Evolutionary conservation across 2,113 vertebrate species (phyloP).

Genomic region (Seriola aureovittata): DNA sequence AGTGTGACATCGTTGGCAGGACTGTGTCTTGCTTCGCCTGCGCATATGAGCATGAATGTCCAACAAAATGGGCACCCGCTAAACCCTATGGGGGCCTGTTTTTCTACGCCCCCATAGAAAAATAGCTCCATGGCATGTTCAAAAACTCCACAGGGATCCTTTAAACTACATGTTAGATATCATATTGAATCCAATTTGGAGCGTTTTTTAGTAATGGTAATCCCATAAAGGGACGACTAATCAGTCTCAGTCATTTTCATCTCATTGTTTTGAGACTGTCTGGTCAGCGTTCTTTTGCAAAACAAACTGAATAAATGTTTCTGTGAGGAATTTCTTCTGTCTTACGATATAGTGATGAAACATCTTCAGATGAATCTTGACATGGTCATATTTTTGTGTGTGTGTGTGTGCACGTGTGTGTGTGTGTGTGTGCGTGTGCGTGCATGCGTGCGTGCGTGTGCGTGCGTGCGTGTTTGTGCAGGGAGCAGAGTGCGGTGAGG

Average conservation of each 20-base stretch:
- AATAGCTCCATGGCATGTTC: background rate
- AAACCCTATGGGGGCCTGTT: too few species aligned
- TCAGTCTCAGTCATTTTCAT: background rate
- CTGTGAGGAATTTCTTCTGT: background rate
- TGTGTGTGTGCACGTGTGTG: background rate
- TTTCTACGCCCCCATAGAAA: background rate
- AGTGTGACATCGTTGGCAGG: background rate
- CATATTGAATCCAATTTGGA: background rate
- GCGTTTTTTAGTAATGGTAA: background rate
- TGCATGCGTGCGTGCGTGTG: too few species aligned
- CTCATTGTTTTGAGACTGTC: background rate
- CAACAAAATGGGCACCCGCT: too few species aligned
- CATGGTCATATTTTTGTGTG: background rate
- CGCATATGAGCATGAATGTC: too few species aligned
- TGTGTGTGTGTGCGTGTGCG: too few species aligned
- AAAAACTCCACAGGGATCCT: background rate
- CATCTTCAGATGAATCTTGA: background rate
- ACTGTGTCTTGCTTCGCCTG: too few species aligned
- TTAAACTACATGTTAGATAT: background rate
- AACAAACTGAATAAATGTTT: background rate
- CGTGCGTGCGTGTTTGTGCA: conserved; percentile 50
- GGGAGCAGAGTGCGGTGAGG: conserved; percentile 95
- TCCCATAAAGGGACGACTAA: background rate
- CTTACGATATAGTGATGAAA: background rate
- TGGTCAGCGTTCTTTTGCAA: background rate